A percentile compares a stretch with the other conserved stretches of the same genome.
These are phyloP conservation scores for Venustaconcha ellipsiformis DNA, from an alignment of 1,140 invertebrate species.

Conservation along the genomic window DNA sequence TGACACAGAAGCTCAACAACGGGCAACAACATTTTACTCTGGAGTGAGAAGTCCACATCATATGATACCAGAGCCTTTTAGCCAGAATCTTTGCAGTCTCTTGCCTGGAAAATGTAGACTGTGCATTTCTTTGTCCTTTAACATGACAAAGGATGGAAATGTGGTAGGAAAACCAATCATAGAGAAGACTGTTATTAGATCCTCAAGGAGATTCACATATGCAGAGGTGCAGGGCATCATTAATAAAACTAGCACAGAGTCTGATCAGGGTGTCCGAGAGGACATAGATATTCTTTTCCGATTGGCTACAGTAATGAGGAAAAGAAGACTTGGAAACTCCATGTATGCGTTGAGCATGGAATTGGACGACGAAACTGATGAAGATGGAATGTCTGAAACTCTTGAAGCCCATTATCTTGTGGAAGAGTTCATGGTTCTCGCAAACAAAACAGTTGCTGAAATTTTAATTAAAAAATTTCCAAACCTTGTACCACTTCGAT, in stretches of 20 bases:
- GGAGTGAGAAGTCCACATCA: constrained; percentile 51
- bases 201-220: constrained; percentile 44
- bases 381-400: constrained; percentile 31
- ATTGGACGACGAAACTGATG: constrained; percentile 22
- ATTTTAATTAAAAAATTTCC: constrained; percentile 32
- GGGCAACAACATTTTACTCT: constrained; percentile 63
- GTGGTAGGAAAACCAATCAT: constrained; percentile 15
- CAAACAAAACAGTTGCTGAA: constrained; percentile 41
- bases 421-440: constrained; percentile 54
- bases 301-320: constrained; percentile 32
- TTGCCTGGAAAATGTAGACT: constrained; percentile 55
- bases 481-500: constrained; percentile 33
- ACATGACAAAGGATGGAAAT: constrained; percentile 31
- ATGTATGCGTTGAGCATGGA: constrained; percentile 37
- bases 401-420: constrained; percentile 47
- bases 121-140: constrained; percentile 51
- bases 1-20: constrained; percentile 60
- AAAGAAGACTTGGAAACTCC: constrained; percentile 31
- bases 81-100: constrained; percentile 66
- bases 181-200: constrained; percentile 40
- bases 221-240: constrained; percentile 50
- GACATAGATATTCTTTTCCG: constrained; percentile 29
- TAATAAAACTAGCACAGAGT: too few species aligned
- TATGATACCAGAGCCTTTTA: constrained; percentile 68
- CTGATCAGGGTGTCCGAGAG: constrained; percentile 1